phyloP scores from a whole-genome alignment of 2,888 invertebrate genomes.

The Stenodema calcarata region DNA sequence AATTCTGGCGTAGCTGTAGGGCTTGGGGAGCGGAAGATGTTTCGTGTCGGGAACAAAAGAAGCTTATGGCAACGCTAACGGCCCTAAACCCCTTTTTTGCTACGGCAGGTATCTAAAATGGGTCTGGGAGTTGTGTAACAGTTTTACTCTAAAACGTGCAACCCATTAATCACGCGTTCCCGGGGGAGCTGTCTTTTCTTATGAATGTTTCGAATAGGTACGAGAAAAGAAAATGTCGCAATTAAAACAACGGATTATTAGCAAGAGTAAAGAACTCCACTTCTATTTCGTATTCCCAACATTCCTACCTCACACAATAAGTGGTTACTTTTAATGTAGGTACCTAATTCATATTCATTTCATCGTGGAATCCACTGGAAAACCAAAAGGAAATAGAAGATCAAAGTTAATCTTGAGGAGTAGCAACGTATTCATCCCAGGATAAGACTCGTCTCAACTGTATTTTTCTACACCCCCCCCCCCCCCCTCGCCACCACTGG shows the following conservation, averaged over 20 bases:
- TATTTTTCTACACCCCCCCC: too few relatives aligned
- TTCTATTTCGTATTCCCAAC: too few relatives aligned
- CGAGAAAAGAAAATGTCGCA: background rate
- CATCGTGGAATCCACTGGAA: too few relatives aligned
- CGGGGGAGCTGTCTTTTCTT: background rate
- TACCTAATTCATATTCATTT: too few relatives aligned
- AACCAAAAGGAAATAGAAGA: too few relatives aligned
- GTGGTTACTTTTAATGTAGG: too few relatives aligned
- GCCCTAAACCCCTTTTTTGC: conserved; percentile 3
- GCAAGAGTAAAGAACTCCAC: too few relatives aligned
- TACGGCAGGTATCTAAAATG: conserved; percentile 5
- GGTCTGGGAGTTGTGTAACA: background rate
- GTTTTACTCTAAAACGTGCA: background rate
- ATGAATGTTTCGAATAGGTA: background rate
- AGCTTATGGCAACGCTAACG: conserved; percentile 26
- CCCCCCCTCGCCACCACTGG: too few relatives aligned
- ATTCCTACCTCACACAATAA: too few relatives aligned
- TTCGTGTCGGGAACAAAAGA: conserved; percentile 25
- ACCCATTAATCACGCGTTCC: background rate
- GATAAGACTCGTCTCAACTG: too few relatives aligned
- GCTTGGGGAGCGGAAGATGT: conserved; percentile 17
- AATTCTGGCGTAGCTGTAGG: conserved; percentile 15
- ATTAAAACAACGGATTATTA: background rate
- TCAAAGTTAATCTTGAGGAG: too few relatives aligned
- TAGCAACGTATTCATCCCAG: too few relatives aligned